These are phyloP conservation scores for Vulpes lagopus DNA, from an alignment of 2,113 vertebrate genomes.

Conservation along the genomic window DNA sequence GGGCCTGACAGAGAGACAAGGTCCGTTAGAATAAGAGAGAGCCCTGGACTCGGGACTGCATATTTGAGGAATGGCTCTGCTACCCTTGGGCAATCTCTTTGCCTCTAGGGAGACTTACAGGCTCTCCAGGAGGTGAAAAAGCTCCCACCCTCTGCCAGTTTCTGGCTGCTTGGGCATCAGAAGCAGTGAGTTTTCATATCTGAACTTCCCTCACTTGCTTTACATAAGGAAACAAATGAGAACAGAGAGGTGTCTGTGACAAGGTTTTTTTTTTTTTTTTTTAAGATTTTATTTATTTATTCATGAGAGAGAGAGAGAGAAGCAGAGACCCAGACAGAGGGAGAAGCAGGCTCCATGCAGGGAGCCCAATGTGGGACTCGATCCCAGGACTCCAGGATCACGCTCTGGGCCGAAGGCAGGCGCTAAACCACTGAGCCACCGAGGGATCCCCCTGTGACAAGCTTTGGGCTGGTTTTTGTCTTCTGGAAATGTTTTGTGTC, in stretches of 20 bases:
- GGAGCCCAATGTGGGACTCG: too few species aligned
- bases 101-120: fast-evolving
- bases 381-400: too few species aligned
- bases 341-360: too few species aligned
- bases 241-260: not conserved
- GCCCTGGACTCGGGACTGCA: not conserved
- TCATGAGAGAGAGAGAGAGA: too few species aligned
- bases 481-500: not conserved
- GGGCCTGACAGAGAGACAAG: not conserved
- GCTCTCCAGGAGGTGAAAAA: not conserved
- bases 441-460: too few species aligned
- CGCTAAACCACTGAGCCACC: too few species aligned
- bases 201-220: fast-evolving
- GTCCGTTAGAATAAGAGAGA: too few species aligned
- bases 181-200: fast-evolving
- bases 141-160: fast-evolving
- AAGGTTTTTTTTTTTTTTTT: not conserved
- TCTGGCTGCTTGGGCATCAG: fast-evolving
- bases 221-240: not conserved
- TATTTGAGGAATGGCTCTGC: not conserved
- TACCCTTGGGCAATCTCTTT: not conserved
- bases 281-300: too few species aligned
- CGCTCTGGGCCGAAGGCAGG: too few species aligned
- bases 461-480: not conserved
- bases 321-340: too few species aligned